Evolutionary conservation across 1,140 invertebrate genomes (phyloP).

Genomic region (Temnothorax nylanderi): DNA sequence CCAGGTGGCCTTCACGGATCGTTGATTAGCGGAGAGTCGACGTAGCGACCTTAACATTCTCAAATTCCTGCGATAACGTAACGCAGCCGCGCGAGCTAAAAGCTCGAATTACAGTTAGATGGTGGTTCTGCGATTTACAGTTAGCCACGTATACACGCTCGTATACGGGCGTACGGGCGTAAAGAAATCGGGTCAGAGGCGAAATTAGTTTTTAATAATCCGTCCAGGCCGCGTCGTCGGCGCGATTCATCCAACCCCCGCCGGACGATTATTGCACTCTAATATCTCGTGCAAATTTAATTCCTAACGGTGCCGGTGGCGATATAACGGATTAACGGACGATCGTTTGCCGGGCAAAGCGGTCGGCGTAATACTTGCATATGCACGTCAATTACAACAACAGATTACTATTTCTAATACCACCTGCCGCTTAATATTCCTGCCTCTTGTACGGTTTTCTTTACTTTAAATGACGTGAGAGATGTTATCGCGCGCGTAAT

Average conservation of each 20-base stretch:
- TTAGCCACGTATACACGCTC: slow-evolving; percentile 59
- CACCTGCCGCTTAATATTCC: not conserved
- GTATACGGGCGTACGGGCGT: not conserved
- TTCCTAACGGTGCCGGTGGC: slow-evolving; percentile 43
- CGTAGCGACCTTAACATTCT: slow-evolving; percentile 38
- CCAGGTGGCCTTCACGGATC: slow-evolving; percentile 4
- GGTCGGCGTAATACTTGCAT: not conserved
- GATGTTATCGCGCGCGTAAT: not conserved
- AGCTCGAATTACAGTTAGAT: slow-evolving; percentile 81
- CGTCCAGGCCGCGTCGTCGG: not conserved
- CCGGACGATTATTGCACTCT: slow-evolving; percentile 14
- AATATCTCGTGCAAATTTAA: slow-evolving; percentile 39
- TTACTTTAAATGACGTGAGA: not conserved
- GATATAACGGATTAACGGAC: slow-evolving; percentile 37
- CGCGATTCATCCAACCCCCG: slow-evolving; percentile 1
- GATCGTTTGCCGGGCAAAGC: not conserved
- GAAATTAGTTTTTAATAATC: slow-evolving; percentile 54
- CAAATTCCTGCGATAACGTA: slow-evolving; percentile 48
- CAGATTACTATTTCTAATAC: not conserved
- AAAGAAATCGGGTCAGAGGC: slow-evolving; percentile 56
- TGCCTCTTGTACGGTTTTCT: not conserved
- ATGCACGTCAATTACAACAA: slow-evolving; percentile 25
- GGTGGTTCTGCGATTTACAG: slow-evolving; percentile 76
- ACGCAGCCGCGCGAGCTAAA: slow-evolving; percentile 61
- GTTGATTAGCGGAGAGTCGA: not conserved